These are phyloP conservation scores for Macrophya annulata DNA, from an alignment of 2,888 invertebrate species.

Conservation along the genomic window DNA sequence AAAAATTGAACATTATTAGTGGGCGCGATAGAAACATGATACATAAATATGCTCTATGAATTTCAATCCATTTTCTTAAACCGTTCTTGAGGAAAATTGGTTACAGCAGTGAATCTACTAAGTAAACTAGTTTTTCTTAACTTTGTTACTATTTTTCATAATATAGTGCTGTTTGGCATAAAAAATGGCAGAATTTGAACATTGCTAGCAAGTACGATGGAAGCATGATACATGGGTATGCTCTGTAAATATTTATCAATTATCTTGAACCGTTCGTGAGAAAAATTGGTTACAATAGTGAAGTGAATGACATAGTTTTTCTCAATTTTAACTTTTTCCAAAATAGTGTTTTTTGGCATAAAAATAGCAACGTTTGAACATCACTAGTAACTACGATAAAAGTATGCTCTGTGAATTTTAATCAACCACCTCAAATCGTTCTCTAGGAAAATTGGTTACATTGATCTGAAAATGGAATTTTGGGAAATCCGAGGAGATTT, in stretches of 20 bases:
- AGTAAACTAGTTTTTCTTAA: too few relatives aligned
- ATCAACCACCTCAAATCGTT: too few relatives aligned
- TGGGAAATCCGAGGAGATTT: not conserved
- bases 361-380: not conserved
- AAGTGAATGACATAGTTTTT: too few relatives aligned
- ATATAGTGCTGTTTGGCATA: too few relatives aligned
- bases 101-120: not conserved
- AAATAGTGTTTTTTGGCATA: not conserved
- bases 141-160: not conserved
- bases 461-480: not conserved
- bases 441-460: not conserved
- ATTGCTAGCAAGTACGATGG: too few relatives aligned
- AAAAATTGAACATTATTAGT: not conserved
- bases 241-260: not conserved
- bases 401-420: not conserved
- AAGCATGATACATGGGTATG: not conserved
- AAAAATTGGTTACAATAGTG: too few relatives aligned
- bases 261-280: too few relatives aligned
- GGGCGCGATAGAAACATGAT: not conserved
- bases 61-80: not conserved
- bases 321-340: too few relatives aligned
- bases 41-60: not conserved
- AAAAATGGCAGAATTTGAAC: too few relatives aligned
- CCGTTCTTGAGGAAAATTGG: not conserved
- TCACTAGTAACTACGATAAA: not conserved